These are phyloP conservation scores for Myiozetetes cayanensis DNA, from an alignment of 2,113 vertebrate species.

Conservation along the genomic window DNA sequence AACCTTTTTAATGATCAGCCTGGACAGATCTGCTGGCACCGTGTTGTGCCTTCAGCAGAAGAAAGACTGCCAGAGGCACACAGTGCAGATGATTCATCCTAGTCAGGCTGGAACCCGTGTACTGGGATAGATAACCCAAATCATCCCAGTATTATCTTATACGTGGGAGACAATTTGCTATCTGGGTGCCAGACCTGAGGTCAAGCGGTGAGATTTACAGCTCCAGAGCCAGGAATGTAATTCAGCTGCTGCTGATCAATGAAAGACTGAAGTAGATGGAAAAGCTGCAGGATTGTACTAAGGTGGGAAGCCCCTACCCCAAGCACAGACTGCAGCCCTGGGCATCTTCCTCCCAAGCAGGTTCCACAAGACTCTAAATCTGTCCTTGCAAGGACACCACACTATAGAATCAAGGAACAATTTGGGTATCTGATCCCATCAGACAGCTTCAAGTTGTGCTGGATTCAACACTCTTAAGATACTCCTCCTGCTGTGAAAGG, in stretches of 20 bases:
- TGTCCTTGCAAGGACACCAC: background rate
- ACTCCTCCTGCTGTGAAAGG: background rate
- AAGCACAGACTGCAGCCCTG: background rate
- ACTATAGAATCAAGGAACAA: rapidly evolving
- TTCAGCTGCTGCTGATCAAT: background rate
- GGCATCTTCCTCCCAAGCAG: background rate
- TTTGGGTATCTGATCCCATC: background rate
- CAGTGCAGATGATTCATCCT: background rate
- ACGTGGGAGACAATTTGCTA: background rate
- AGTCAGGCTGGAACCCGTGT: background rate
- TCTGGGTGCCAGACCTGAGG: background rate
- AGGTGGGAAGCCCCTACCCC: background rate
- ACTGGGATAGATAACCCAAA: background rate
- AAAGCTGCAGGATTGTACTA: background rate
- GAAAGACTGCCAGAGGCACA: background rate
- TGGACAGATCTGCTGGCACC: background rate
- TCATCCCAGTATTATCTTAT: background rate
- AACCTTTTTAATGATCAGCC: background rate
- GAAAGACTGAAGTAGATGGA: background rate
- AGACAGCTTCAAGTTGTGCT: background rate
- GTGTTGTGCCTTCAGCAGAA: background rate
- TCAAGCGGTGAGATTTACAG: background rate
- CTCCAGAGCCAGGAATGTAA: background rate
- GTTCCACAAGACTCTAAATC: background rate
- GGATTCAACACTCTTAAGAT: background rate